phyloP scores from a whole-genome alignment of 2,888 invertebrate species.

The Cecidostiba fungosa region DNA sequence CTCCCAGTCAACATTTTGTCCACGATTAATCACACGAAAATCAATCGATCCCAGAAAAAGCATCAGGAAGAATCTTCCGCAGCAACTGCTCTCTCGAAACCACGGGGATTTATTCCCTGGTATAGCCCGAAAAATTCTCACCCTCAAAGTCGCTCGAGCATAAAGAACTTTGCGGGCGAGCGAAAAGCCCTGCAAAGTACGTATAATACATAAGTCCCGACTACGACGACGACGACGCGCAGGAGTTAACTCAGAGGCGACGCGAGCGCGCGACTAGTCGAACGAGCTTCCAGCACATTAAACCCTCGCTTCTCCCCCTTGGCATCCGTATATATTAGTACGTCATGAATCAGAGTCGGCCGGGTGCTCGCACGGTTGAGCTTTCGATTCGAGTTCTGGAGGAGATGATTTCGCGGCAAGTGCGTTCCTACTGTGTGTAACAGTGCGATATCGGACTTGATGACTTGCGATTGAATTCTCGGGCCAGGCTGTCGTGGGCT shows the following conservation, averaged over 20 bases:
- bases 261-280: constrained; percentile 13
- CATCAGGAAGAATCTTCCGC: neutral
- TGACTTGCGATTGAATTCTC: neutral
- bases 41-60: neutral
- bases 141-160: neutral
- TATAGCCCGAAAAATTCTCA: neutral
- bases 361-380: constrained; percentile 51
- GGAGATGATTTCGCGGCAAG: constrained; percentile 50
- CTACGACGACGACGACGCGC: neutral
- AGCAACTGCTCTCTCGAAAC: neutral
- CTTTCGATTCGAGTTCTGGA: constrained; percentile 43
- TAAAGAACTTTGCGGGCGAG: neutral
- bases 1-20: no score
- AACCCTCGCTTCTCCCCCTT: constrained; percentile 26
- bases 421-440: neutral
- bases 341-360: constrained; percentile 57
- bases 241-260: neutral
- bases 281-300: constrained; percentile 64
- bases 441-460: neutral
- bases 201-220: neutral
- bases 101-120: neutral
- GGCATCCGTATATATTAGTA: constrained; percentile 30
- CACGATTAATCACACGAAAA: no score
- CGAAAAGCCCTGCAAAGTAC: neutral
- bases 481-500: no score